Base-by-base conservation (phyloP, 2,113 vertebrate species). In the Tor tambroides region DNA sequence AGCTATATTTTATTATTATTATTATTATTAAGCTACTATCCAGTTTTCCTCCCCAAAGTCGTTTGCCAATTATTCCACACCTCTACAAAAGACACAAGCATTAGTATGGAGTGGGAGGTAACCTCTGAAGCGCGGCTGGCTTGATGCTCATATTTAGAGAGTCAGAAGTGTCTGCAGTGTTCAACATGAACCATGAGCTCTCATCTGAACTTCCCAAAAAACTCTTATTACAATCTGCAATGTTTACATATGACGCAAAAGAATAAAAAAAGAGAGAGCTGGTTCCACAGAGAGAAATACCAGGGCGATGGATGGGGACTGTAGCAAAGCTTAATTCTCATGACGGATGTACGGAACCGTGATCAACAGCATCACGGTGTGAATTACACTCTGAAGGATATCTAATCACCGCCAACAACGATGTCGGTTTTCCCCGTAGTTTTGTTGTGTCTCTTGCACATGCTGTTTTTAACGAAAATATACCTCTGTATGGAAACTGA, bases 401-500 rank as follows among this genome's bases (percentile, higher is more conserved):
- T 46, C 41, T 56, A 35, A 26, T 23, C 35, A 26, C 79, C 38
- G 86, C 30, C 85, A 26, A 84, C 89, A 91, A 91, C 91, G 61
- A 96, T 95, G 95, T 92, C 91, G 17, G 6, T 76, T 67, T 79
- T 84, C 26, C 49, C 88, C 5, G 69, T 69, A 19, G 75, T 43
- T 67, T 41, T 93, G 35, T 2, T 91, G 3, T 8, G 93, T 75
- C 85, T 91, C 0, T 61, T 90, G 4, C 85, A 91, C 23, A 21
- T 92, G 26, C 10, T 94, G 10, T 54, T 94, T 71, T 90, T 81
- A 54, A 35, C 74, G 2, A 89, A 90, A 67, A 51, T 89, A 4
- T 87, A 88, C 6, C 72, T 88, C 9, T 93, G 95, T 89, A 84
- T 88, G 87, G 96, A 97, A 83, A 91, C 87, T 5, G 96, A 97